phyloP scores from a whole-genome alignment of 1,140 invertebrate genomes.

The Drosophila tani region DNA sequence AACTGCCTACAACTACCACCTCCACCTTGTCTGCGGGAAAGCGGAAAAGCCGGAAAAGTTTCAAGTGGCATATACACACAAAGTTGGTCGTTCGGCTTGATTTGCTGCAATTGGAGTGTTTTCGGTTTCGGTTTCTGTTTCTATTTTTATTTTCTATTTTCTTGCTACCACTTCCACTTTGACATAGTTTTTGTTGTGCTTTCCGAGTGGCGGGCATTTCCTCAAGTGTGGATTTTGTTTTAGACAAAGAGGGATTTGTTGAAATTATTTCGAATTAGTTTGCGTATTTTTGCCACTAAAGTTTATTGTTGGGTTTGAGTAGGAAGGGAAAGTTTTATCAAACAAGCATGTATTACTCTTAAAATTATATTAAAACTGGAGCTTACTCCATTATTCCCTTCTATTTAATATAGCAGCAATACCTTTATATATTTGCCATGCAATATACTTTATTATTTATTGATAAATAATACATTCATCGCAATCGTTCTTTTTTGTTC shows the following conservation, averaged over 20 bases:
- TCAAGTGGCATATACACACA: conserved; percentile 52
- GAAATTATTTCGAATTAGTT: conserved; percentile 28
- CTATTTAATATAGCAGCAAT: background rate
- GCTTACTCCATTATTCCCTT: background rate
- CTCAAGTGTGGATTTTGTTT: conserved; percentile 11
- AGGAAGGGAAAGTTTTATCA: background rate
- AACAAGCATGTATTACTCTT: background rate
- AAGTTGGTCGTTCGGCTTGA: conserved; percentile 49
- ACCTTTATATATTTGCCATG: background rate
- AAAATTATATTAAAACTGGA: background rate
- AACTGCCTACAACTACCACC: conserved; percentile 23
- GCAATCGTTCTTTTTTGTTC: background rate
- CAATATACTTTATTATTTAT: background rate
- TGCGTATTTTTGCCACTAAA: background rate
- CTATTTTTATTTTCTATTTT: conserved; percentile 14
- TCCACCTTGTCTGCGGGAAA: conserved; percentile 36
- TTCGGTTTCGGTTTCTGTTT: conserved; percentile 18
- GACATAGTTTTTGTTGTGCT: conserved; percentile 27
- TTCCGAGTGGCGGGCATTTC: conserved; percentile 13
- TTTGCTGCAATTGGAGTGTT: conserved; percentile 50
- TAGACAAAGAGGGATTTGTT: conserved; percentile 2
- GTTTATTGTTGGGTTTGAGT: background rate
- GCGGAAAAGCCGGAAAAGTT: conserved; percentile 46
- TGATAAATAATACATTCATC: background rate
- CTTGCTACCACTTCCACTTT: conserved; percentile 2